These are phyloP conservation scores for Athrips mouffetella DNA, from an alignment of 2,888 invertebrate genomes.

Conservation along the genomic window DNA sequence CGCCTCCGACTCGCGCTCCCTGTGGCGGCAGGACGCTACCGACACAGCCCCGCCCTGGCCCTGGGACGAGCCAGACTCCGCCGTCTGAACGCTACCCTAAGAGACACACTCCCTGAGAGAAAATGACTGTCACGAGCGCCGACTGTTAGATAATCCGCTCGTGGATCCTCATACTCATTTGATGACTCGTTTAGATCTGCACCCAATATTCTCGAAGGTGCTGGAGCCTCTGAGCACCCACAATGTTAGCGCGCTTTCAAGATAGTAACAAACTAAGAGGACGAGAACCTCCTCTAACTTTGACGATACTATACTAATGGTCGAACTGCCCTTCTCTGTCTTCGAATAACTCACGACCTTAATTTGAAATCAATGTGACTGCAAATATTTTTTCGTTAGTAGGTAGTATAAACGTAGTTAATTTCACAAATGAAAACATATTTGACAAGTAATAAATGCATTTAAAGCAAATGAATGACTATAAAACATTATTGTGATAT, in stretches of 20 bases:
- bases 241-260: too few species aligned
- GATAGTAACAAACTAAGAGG: not conserved
- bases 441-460: constrained; percentile 40
- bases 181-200: too few species aligned
- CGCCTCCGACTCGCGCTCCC: constrained; percentile 51
- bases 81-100: constrained; percentile 53
- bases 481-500: constrained; percentile 54
- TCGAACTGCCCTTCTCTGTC: too few species aligned
- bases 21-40: constrained; percentile 74
- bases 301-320: too few species aligned
- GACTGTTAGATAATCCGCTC: too few species aligned
- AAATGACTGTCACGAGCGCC: too few species aligned
- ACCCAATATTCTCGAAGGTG: too few species aligned
- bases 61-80: constrained; percentile 71
- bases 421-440: constrained; percentile 33
- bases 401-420: constrained; percentile 31
- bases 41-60: constrained; percentile 70
- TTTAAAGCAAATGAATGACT: constrained; percentile 41
- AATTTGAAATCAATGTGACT: not conserved
- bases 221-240: too few species aligned
- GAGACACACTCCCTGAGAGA: too few species aligned
- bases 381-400: not conserved
- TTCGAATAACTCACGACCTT: not conserved
- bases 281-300: not conserved
- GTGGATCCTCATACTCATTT: too few species aligned